These are phyloP conservation scores for Perizoma affinitatum DNA, from an alignment of 2,888 invertebrate species.

Conservation along the genomic window DNA sequence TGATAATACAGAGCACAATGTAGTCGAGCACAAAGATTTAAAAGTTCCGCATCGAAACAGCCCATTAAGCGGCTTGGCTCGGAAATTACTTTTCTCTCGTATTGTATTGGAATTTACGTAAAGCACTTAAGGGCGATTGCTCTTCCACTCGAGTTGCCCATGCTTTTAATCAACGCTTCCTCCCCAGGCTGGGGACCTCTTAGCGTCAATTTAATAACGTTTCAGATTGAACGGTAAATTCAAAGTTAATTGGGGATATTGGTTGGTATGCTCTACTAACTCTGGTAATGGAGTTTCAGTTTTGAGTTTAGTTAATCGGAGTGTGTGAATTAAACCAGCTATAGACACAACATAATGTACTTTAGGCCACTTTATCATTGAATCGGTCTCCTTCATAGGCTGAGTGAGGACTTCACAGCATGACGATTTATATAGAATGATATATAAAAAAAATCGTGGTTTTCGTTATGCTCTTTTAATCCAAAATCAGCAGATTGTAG, in stretches of 20 bases:
- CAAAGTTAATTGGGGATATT: constrained; percentile 40
- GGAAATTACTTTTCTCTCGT: constrained; percentile 60
- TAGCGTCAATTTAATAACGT: constrained; percentile 66
- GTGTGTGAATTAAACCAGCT: too few relatives aligned
- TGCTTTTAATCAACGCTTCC: constrained; percentile 68
- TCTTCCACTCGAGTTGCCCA: constrained; percentile 42
- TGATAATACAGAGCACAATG: constrained; percentile 50
- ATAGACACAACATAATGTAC: too few relatives aligned
- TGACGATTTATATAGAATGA: too few relatives aligned
- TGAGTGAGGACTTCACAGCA: too few relatives aligned
- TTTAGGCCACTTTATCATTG: too few relatives aligned
- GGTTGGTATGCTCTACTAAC: constrained; percentile 28
- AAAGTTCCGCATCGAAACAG: constrained; percentile 61
- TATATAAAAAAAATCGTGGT: too few relatives aligned
- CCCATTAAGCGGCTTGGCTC: constrained; percentile 60
- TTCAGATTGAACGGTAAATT: constrained; percentile 54
- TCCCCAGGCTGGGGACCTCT: constrained; percentile 51
- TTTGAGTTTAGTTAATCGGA: constrained; percentile 19
- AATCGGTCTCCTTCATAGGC: too few relatives aligned
- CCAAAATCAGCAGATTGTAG: too few relatives aligned
- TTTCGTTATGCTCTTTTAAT: too few relatives aligned
- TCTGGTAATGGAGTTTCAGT: constrained; percentile 30
- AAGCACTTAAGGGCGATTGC: constrained; percentile 49
- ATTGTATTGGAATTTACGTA: constrained; percentile 65
- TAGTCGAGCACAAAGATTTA: constrained; percentile 31